A percentile compares a stretch with the other conserved stretches of the same genome.
Conservation (phyloP, 2,888 invertebrate species). For the Drosophila buzzatii region DNA sequence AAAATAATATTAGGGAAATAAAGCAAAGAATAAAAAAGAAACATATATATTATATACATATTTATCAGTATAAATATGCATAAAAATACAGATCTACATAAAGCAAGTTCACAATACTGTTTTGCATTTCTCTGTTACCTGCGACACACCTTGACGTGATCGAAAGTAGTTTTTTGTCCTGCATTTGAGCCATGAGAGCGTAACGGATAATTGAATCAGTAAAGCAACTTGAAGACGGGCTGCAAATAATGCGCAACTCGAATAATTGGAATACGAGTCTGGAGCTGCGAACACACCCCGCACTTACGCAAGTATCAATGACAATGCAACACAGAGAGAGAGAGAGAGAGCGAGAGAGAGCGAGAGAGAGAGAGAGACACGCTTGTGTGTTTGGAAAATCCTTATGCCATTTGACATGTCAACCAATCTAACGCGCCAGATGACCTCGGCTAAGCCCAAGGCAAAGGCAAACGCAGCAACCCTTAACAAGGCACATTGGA, state of each 20-base stretch:
- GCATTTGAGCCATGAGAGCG: not conserved
- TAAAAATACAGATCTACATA: not conserved
- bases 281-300: not conserved
- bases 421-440: slow-evolving; percentile 53
- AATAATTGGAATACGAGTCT: slow-evolving; percentile 2
- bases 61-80: too few relatives aligned
- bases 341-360: not conserved
- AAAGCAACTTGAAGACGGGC: slow-evolving; percentile 2
- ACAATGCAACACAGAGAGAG: slow-evolving; percentile 12
- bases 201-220: not conserved
- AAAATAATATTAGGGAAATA: too few relatives aligned
- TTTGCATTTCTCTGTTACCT: not conserved
- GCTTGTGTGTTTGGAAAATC: slow-evolving; percentile 21
- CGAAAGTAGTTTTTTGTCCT: not conserved
- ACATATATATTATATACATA: too few relatives aligned
- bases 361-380: not conserved
- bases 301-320: slow-evolving; percentile 30
- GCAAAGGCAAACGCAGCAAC: slow-evolving; percentile 44
- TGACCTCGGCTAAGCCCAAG: slow-evolving; percentile 41
- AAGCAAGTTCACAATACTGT: too few relatives aligned
- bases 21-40: too few relatives aligned
- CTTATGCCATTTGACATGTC: slow-evolving; percentile 57
- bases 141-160: not conserved
- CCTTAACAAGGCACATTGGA: slow-evolving; percentile 43
- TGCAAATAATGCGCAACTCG: slow-evolving; percentile 3